Percentiles rank a stretch among this genome's conserved stretches.
Evolutionary conservation across 1,140 invertebrate species (phyloP).

Genomic region (Aleiodes sp.): DNA sequence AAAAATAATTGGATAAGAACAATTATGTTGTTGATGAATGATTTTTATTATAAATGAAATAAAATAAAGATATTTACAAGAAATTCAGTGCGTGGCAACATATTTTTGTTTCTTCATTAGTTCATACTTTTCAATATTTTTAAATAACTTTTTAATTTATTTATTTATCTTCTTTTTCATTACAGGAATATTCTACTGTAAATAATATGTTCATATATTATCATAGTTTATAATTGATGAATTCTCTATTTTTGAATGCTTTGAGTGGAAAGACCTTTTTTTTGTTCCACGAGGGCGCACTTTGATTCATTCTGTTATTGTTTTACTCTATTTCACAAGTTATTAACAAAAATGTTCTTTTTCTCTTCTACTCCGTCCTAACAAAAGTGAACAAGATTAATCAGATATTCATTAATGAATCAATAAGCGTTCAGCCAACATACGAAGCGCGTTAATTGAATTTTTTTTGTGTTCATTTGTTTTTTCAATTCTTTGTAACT

Average conservation of each 20-base stretch:
- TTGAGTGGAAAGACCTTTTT: background rate
- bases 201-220: background rate
- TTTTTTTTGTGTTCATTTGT: background rate
- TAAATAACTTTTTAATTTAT: background rate
- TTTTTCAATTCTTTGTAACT: background rate
- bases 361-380: background rate
- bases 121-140: background rate
- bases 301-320: background rate
- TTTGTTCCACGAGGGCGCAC: background rate
- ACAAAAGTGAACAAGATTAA: background rate
- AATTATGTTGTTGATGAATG: slow-evolving; percentile 69
- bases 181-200: background rate
- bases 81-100: slow-evolving; percentile 42
- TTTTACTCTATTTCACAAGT: background rate
- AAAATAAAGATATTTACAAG: slow-evolving; percentile 69
- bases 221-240: slow-evolving; percentile 3
- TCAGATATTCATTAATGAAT: background rate
- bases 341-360: too few relatives aligned
- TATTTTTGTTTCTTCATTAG: slow-evolving; percentile 10
- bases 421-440: background rate
- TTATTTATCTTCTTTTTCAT: slow-evolving; percentile 14
- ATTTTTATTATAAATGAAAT: slow-evolving; percentile 69
- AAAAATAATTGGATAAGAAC: slow-evolving; percentile 66
- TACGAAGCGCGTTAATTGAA: background rate
- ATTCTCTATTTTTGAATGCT: slow-evolving; percentile 2